Evolutionary conservation across 2,113 vertebrate species (phyloP).

Genomic region (Cottus gobio): DNA sequence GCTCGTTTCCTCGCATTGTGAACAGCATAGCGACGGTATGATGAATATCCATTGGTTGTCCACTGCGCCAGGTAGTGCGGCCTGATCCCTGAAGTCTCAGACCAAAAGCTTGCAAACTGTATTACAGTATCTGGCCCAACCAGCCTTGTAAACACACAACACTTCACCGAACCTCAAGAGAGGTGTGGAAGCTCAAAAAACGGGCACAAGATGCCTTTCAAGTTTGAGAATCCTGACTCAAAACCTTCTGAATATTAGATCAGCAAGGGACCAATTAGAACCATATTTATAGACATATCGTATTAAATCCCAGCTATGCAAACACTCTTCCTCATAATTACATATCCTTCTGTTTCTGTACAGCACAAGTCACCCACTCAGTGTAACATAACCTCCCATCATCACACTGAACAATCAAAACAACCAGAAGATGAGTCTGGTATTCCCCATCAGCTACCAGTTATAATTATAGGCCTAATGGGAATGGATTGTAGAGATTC

Average conservation of each 20-base stretch:
- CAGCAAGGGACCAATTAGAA: neutral
- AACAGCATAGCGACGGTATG: neutral
- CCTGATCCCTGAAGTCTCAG: neutral
- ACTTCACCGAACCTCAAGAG: slow-evolving; percentile 47
- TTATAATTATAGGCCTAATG: slow-evolving; percentile 39
- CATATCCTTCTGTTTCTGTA: neutral
- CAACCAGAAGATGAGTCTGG: slow-evolving; percentile 1
- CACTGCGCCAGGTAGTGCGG: neutral
- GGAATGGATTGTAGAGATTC: slow-evolving; percentile 15
- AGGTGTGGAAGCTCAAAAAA: slow-evolving; percentile 16
- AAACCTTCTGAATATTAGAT: neutral
- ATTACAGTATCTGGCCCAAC: slow-evolving; percentile 21
- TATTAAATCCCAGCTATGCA: neutral
- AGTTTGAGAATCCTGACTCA: slow-evolving; percentile 6
- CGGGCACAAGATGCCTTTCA: slow-evolving; percentile 20
- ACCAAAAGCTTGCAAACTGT: neutral
- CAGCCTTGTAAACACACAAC: slow-evolving; percentile 17
- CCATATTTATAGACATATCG: neutral
- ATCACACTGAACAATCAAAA: slow-evolving; percentile 33
- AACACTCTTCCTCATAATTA: neutral
- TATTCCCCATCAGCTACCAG: slow-evolving; percentile 23
- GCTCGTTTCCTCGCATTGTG: neutral
- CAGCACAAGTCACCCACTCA: neutral
- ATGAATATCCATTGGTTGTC: neutral
- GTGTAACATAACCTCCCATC: neutral